Conservation (phyloP, 2,797 vertebrate genomes). For the Florisuga fusca region DNA sequence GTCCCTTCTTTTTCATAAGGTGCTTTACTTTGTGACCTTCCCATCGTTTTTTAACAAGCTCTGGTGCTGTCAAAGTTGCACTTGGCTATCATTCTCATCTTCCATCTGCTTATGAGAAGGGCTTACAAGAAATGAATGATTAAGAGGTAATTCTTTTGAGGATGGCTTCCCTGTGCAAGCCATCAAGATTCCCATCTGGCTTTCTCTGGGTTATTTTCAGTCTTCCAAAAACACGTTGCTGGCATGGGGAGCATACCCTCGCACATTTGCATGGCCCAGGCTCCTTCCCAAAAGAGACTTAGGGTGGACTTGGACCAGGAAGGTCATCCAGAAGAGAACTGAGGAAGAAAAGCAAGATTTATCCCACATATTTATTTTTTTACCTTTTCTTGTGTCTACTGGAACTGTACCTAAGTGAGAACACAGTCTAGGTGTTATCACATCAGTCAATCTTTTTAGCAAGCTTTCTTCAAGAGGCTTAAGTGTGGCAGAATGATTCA, state of each 20-base stretch:
- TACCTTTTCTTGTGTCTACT: not conserved
- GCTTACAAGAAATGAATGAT: not conserved
- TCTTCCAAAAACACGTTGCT: not conserved
- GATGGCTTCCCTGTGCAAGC: not conserved
- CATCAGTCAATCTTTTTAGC: not conserved
- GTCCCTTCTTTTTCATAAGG: not conserved
- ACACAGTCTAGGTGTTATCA: not conserved
- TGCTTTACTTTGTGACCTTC: not conserved
- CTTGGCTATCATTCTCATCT: not conserved
- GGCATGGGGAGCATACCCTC: not conserved
- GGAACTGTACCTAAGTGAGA: not conserved
- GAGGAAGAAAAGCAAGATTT: not conserved
- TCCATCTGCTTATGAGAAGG: slow-evolving; percentile 4
- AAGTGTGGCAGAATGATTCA: not conserved
- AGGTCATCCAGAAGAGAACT: not conserved
- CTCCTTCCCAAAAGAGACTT: not conserved
- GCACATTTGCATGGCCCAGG: not conserved
- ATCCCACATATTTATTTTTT: not conserved
- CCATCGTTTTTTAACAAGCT: not conserved
- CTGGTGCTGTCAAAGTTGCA: not conserved
- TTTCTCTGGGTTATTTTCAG: not conserved
- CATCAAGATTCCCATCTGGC: not conserved
- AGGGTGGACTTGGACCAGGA: not conserved
- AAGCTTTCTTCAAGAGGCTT: not conserved
- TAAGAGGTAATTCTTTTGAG: not conserved